Evolutionary conservation across 2,113 vertebrate species (phyloP).

Genomic region (Sturnus vulgaris): DNA sequence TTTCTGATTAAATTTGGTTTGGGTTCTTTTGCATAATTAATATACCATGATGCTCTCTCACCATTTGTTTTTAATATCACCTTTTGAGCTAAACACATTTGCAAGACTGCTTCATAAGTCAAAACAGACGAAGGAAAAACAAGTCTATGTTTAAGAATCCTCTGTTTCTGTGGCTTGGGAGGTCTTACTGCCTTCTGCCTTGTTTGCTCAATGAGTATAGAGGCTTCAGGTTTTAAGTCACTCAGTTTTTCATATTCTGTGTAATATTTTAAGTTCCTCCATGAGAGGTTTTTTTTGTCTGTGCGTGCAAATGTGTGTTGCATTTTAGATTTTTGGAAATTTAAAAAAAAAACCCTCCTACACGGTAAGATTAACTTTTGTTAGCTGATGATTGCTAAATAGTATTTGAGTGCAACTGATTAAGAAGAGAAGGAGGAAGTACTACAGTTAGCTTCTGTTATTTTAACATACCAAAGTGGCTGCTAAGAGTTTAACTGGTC

Average conservation of each 20-base stretch:
- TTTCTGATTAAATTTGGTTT: slow-evolving; percentile 73
- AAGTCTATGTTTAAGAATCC: background rate
- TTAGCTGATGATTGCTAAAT: background rate
- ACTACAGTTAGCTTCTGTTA: background rate
- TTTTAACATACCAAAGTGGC: background rate
- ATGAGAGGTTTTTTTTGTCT: background rate
- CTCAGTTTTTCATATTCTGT: background rate
- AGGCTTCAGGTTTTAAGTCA: background rate
- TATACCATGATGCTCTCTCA: slow-evolving; percentile 69
- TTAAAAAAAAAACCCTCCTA: background rate
- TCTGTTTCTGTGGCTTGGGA: background rate
- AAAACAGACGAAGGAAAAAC: slow-evolving; percentile 47
- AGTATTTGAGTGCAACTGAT: background rate
- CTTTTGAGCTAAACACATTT: slow-evolving; percentile 61
- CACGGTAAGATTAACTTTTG: background rate
- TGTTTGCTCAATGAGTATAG: slow-evolving; percentile 6
- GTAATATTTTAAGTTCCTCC: background rate
- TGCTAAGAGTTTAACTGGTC: background rate
- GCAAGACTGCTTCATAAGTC: slow-evolving; percentile 14
- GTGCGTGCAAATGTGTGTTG: background rate
- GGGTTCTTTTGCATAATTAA: slow-evolving; percentile 75
- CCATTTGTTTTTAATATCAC: slow-evolving; percentile 69
- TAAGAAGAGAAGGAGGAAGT: background rate
- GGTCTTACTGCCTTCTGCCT: background rate
- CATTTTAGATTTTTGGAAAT: background rate